These are phyloP conservation scores for Oreochromis aureus DNA, from an alignment of 2,113 vertebrate species.

Conservation along the genomic window DNA sequence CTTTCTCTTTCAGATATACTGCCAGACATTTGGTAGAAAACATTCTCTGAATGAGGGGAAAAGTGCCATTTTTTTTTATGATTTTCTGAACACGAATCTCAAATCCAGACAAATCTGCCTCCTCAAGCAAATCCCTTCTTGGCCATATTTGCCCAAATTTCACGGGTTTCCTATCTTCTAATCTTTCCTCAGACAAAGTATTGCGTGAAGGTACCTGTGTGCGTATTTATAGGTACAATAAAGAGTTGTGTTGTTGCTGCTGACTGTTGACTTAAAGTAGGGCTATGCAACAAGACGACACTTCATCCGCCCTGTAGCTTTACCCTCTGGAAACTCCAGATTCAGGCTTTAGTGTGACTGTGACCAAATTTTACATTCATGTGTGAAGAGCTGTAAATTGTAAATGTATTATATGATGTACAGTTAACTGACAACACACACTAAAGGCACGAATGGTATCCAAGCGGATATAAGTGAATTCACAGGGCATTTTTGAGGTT, in stretches of 20 bases:
- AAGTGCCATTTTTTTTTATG: conserved; percentile 56
- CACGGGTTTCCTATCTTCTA: neutral
- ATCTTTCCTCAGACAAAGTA: conserved; percentile 13
- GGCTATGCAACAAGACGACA: conserved; percentile 89
- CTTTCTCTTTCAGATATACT: conserved; percentile 64
- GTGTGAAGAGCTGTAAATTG: conserved; percentile 36
- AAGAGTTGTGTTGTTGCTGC: conserved; percentile 52
- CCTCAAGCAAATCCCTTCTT: conserved; percentile 1
- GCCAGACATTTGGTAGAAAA: conserved; percentile 37
- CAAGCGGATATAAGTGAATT: conserved; percentile 11
- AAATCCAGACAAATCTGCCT: conserved; percentile 6
- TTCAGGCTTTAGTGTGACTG: conserved; percentile 78
- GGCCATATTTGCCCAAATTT: conserved; percentile 17
- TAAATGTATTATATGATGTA: conserved; percentile 41
- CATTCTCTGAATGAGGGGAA: conserved; percentile 5
- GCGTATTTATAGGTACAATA: conserved; percentile 18
- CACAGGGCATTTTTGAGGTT: conserved; percentile 24
- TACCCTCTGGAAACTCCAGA: conserved; percentile 69
- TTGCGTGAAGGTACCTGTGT: conserved; percentile 1
- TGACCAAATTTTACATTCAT: conserved; percentile 79
- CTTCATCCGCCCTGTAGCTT: conserved; percentile 75
- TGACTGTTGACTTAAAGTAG: conserved; percentile 70
- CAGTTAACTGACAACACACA: conserved; percentile 34
- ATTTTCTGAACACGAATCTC: neutral
- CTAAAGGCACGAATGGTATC: conserved; percentile 18